Conservation (phyloP, 2,797 vertebrate species). For the Enteromius thamalakanensis region DNA sequence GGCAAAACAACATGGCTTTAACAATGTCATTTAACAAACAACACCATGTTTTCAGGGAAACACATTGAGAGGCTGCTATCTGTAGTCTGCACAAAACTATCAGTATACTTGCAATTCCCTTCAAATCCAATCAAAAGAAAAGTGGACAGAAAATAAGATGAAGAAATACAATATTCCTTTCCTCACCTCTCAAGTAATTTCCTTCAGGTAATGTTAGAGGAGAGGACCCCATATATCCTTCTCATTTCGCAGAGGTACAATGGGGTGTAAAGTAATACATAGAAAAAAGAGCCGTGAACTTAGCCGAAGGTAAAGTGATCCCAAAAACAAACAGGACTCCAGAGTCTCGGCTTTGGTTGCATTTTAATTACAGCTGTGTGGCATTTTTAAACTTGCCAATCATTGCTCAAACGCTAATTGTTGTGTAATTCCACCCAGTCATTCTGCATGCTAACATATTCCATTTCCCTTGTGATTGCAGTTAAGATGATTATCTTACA, state of each 20-base stretch:
- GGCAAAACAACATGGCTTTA: neutral
- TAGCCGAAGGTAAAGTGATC: slow-evolving; percentile 22
- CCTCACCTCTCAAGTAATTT: slow-evolving; percentile 25
- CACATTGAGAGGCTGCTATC: slow-evolving; percentile 1
- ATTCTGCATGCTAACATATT: slow-evolving; percentile 54
- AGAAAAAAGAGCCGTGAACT: slow-evolving; percentile 39
- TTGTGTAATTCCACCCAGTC: slow-evolving; percentile 49
- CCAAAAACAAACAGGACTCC: slow-evolving; percentile 35
- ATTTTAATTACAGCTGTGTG: slow-evolving; percentile 54
- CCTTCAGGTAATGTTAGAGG: slow-evolving; percentile 19
- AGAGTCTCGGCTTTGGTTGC: slow-evolving; percentile 43
- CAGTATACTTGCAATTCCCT: neutral
- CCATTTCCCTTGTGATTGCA: slow-evolving; percentile 49
- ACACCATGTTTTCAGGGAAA: slow-evolving; percentile 22
- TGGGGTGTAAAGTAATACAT: slow-evolving; percentile 31
- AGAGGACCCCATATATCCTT: slow-evolving; percentile 18
- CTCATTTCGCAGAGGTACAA: slow-evolving; percentile 43
- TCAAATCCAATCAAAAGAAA: slow-evolving; percentile 23
- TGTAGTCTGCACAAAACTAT: slow-evolving; percentile 2
- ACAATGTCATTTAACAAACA: slow-evolving; percentile 3
- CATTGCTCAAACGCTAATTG: slow-evolving; percentile 48
- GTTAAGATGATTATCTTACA: slow-evolving; percentile 47
- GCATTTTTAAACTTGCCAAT: slow-evolving; percentile 42
- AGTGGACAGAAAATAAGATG: neutral
- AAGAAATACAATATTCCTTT: slow-evolving; percentile 2